A percentile compares a stretch with the other conserved stretches of the same genome.
Conservation (phyloP, 92 coral and sea anemone species). For the Blastomussa wellsi region DNA sequence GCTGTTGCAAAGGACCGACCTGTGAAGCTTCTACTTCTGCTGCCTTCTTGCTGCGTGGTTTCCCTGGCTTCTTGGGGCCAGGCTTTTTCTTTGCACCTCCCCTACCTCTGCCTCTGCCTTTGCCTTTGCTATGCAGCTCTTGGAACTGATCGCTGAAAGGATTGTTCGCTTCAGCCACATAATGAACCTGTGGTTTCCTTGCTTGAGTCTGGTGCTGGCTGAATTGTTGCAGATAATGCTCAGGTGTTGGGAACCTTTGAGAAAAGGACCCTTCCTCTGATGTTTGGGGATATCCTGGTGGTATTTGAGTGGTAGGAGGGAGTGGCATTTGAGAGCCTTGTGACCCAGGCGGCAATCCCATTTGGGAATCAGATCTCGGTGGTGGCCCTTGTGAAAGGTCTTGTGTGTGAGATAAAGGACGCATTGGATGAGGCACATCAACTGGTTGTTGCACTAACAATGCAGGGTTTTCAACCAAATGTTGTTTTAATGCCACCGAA, state of each 20-base stretch:
- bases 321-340: conserved; percentile 30
- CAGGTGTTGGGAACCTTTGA: conserved; percentile 80
- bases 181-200: conserved; percentile 76
- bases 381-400: conserved; percentile 42
- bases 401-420: conserved; percentile 48
- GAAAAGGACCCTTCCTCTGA: conserved; percentile 61
- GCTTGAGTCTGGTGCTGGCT: conserved; percentile 58
- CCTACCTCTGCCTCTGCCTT: conserved; percentile 41
- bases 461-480: conserved; percentile 20
- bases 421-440: conserved; percentile 55
- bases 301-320: conserved; percentile 31
- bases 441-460: conserved; percentile 42
- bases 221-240: conserved; percentile 67
- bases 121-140: conserved; percentile 48
- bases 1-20: conserved; percentile 32
- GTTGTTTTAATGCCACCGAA: conserved; percentile 1
- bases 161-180: conserved; percentile 88
- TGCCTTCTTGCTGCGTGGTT: conserved; percentile 35
- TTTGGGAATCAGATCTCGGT: conserved; percentile 33
- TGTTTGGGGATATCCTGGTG: conserved; percentile 56
- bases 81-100: conserved; percentile 36
- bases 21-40: conserved; percentile 4
- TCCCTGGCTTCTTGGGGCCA: conserved; percentile 31
- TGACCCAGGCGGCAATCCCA: conserved; percentile 44
- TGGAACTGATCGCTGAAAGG: conserved; percentile 88